phyloP scores from a whole-genome alignment of 2,888 invertebrate species.

The Therioaphis trifolii region DNA sequence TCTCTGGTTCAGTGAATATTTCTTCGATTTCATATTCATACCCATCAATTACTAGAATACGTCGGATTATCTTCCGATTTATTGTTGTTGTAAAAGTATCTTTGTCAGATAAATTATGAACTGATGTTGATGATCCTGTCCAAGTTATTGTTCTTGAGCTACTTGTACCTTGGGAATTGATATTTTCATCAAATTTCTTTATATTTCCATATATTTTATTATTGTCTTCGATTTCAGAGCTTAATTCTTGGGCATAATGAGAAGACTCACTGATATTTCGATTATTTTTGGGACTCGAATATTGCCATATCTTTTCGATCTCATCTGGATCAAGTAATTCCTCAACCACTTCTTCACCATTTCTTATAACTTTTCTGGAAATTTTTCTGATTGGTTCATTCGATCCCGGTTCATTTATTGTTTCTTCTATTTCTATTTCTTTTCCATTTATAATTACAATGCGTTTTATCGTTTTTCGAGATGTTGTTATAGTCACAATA shows the following conservation, averaged over 20 bases:
- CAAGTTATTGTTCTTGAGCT: too few species aligned
- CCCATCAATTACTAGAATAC: neutral
- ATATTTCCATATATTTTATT: too few species aligned
- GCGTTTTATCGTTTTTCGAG: neutral
- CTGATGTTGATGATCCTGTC: too few species aligned
- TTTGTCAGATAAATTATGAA: too few species aligned
- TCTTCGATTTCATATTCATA: neutral
- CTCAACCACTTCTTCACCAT: neutral
- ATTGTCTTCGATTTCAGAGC: too few species aligned
- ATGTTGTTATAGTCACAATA: neutral
- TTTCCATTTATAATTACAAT: neutral
- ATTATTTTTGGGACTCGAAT: neutral
- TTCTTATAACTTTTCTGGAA: neutral
- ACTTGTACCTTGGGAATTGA: too few species aligned
- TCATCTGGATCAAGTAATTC: neutral
- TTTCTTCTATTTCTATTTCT: constrained; percentile 7
- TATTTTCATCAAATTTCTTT: too few species aligned
- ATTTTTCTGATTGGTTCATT: neutral
- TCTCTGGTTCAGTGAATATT: neutral
- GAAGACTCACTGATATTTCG: too few species aligned
- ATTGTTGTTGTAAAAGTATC: neutral
- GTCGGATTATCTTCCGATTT: neutral
- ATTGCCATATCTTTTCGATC: neutral
- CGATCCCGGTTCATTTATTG: neutral
- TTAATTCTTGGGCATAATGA: too few species aligned